These are phyloP conservation scores for Leucopsar rothschildi DNA, from an alignment of 2,113 vertebrate species.

Conservation along the genomic window DNA sequence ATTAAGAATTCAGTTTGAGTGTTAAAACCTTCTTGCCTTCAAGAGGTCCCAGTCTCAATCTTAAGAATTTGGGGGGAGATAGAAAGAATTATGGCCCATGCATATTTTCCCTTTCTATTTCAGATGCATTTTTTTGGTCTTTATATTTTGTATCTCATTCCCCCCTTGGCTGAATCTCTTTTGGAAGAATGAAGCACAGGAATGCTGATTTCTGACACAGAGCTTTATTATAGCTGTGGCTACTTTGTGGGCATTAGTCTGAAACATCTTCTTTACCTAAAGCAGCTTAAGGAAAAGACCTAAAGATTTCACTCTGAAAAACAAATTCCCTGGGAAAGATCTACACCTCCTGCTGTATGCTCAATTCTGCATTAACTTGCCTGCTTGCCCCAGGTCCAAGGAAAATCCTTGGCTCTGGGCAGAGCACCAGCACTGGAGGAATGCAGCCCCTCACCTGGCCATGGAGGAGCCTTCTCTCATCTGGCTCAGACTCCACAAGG, in stretches of 20 bases:
- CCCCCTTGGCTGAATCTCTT: not conserved
- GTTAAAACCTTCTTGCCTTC: not conserved
- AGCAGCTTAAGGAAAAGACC: not conserved
- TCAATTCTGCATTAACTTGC: not conserved
- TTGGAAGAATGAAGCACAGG: not conserved
- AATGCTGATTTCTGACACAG: not conserved
- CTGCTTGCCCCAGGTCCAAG: not conserved
- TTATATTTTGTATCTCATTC: not conserved
- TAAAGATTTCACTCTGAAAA: not conserved
- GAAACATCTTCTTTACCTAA: not conserved
- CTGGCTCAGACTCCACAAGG: not conserved
- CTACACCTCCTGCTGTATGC: not conserved
- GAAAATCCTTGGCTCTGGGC: not conserved
- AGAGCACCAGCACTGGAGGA: not conserved
- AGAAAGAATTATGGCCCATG: not conserved
- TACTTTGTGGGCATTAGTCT: not conserved
- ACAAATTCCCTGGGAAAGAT: not conserved
- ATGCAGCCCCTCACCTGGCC: not conserved
- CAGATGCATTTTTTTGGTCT: not conserved
- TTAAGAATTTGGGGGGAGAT: accelerated
- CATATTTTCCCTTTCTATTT: not conserved
- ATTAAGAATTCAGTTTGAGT: not conserved
- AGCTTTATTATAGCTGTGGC: not conserved
- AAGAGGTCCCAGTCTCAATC: not conserved
- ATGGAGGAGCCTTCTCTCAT: not conserved